Conservation (phyloP, 92 coral and sea anemone genomes). For the Virgularia gustaviana region DNA sequence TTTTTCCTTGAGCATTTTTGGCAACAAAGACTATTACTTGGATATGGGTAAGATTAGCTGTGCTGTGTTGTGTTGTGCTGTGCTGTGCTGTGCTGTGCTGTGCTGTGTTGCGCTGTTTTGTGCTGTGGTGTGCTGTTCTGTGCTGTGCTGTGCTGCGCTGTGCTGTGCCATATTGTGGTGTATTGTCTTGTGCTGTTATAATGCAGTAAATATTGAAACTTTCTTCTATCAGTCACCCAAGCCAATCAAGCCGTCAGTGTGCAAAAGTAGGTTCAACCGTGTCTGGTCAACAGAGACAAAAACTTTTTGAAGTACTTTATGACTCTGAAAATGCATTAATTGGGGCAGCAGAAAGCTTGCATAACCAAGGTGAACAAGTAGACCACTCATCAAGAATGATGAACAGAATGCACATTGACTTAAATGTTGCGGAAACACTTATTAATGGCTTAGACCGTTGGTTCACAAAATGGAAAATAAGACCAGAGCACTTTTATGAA, state of each 20-base stretch:
- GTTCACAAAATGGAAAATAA: constrained; percentile 73
- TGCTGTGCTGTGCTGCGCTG: too few relatives aligned
- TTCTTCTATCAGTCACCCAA: constrained; percentile 2
- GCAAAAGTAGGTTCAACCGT: constrained; percentile 17
- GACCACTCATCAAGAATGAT: constrained; percentile 73
- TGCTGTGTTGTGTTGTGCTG: neutral
- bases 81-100: neutral
- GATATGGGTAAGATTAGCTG: neutral
- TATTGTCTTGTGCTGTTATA: too few relatives aligned
- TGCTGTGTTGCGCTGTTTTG: too few relatives aligned
- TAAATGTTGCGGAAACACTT: constrained; percentile 80
- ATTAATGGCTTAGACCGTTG: constrained; percentile 77
- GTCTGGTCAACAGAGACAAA: constrained; percentile 37
- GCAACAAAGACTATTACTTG: too few relatives aligned
- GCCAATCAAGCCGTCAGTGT: neutral
- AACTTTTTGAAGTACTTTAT: constrained; percentile 57
- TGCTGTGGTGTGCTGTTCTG: too few relatives aligned
- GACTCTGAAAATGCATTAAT: constrained; percentile 74
- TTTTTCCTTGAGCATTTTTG: neutral
- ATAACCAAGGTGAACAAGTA: constrained; percentile 85
- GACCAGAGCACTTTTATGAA: constrained; percentile 43
- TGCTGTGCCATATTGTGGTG: too few relatives aligned
- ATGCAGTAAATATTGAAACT: too few relatives aligned
- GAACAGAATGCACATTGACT: constrained; percentile 86
- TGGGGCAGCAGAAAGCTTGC: constrained; percentile 62